A percentile compares a stretch with the other conserved stretches of the same genome.
phyloP scores from a whole-genome alignment of 2,113 vertebrate species.

The Hemicordylus capensis region DNA sequence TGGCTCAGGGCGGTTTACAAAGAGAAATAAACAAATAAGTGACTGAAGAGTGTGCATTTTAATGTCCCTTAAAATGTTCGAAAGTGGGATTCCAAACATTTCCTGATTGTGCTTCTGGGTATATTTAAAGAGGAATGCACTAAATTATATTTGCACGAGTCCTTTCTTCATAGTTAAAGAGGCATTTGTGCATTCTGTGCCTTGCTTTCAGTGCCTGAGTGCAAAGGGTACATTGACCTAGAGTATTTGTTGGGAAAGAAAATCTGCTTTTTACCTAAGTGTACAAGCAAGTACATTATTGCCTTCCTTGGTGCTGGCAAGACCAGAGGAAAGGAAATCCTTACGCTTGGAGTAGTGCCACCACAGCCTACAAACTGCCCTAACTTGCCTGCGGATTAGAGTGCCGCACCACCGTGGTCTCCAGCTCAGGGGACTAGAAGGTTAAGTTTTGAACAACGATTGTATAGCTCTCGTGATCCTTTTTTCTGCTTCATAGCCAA shows the following conservation, averaged over 20 bases:
- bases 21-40: too few relatives aligned
- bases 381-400: constrained; percentile 12
- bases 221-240: background rate
- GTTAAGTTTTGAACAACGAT: constrained; percentile 8
- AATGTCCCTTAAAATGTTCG: background rate
- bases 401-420: background rate
- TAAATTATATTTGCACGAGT: background rate
- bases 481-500: constrained; percentile 26
- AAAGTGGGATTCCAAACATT: background rate
- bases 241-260: background rate
- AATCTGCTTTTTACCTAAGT: background rate
- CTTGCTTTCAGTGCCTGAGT: background rate
- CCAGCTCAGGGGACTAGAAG: background rate
- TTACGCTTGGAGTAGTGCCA: constrained; percentile 12
- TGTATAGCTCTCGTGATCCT: constrained; percentile 24
- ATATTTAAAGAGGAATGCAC: background rate
- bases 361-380: constrained; percentile 29
- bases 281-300: background rate
- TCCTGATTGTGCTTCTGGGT: background rate
- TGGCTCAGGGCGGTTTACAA: too few relatives aligned
- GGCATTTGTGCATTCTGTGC: background rate
- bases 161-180: background rate
- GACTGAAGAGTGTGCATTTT: background rate
- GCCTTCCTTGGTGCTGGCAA: constrained; percentile 7
- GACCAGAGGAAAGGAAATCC: constrained; percentile 26